phyloP scores from a whole-genome alignment of 1,140 invertebrate species.

The Dufourea novaeangliae region DNA sequence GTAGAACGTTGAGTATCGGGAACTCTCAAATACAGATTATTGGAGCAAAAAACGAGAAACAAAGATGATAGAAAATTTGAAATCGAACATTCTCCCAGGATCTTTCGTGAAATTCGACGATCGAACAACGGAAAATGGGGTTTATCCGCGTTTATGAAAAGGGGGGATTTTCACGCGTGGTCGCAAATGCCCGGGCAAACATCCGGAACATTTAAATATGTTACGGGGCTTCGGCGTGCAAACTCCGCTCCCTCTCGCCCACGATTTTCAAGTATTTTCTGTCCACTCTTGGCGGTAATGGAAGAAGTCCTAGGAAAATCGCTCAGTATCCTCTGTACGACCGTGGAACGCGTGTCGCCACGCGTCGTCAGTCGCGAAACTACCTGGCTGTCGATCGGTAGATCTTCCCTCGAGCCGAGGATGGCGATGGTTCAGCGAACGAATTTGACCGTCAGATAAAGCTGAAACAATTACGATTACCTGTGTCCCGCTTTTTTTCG shows the following conservation, averaged over 20 bases:
- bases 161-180: constrained; percentile 28
- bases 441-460: background rate
- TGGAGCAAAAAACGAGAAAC: no score
- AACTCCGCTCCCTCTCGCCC: constrained; percentile 57
- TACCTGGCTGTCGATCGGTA: background rate
- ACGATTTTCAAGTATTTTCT: constrained; percentile 53
- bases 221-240: constrained; percentile 53
- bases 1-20: no score
- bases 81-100: no score
- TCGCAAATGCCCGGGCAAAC: constrained; percentile 43
- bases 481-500: no score
- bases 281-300: constrained; percentile 60
- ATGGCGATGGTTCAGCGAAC: constrained; percentile 8
- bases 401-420: background rate
- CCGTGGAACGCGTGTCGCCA: constrained; percentile 35
- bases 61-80: no score
- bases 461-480: background rate
- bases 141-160: background rate
- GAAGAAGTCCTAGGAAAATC: constrained; percentile 57
- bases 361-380: background rate
- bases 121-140: no score
- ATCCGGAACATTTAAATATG: constrained; percentile 57
- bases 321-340: constrained; percentile 52
- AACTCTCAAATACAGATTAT: no score
- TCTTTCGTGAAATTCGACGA: background rate